phyloP scores from a whole-genome alignment of 1,140 invertebrate genomes.

The Charaxes varanes region DNA sequence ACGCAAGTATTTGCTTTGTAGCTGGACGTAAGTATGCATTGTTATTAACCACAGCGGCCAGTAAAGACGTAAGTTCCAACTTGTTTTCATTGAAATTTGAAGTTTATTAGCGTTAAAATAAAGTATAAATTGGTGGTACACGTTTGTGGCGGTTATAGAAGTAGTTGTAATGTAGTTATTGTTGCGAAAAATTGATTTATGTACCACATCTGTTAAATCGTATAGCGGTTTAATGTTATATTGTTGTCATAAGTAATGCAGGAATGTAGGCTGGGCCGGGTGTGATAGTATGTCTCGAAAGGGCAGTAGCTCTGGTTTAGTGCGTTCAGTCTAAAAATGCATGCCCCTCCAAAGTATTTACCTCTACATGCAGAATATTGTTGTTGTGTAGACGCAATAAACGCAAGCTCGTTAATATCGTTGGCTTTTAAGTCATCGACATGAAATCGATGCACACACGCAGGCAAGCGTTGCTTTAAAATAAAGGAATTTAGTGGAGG shows the following conservation, averaged over 20 bases:
- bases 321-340: too few species aligned
- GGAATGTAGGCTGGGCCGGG: slow-evolving; percentile 31
- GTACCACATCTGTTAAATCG: slow-evolving; percentile 48
- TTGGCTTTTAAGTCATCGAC: too few species aligned
- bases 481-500: too few species aligned
- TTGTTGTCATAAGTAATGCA: slow-evolving; percentile 23
- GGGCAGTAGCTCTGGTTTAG: too few species aligned
- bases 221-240: slow-evolving; percentile 32
- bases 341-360: too few species aligned
- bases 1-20: slow-evolving; percentile 17
- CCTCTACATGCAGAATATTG: too few species aligned
- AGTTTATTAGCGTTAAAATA: slow-evolving; percentile 1
- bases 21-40: slow-evolving; percentile 24
- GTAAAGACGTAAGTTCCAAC: slow-evolving; percentile 11
- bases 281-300: slow-evolving; percentile 24
- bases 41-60: slow-evolving; percentile 11
- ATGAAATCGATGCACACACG: too few species aligned
- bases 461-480: too few species aligned
- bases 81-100: slow-evolving; percentile 1
- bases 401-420: too few species aligned
- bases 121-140: slow-evolving; percentile 4
- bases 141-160: slow-evolving; percentile 9
- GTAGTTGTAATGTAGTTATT: slow-evolving; percentile 22
- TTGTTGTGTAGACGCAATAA: too few species aligned
- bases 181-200: slow-evolving; percentile 70